Conservation (phyloP, 2,888 invertebrate genomes). For the Oscheius sp. region DNA sequence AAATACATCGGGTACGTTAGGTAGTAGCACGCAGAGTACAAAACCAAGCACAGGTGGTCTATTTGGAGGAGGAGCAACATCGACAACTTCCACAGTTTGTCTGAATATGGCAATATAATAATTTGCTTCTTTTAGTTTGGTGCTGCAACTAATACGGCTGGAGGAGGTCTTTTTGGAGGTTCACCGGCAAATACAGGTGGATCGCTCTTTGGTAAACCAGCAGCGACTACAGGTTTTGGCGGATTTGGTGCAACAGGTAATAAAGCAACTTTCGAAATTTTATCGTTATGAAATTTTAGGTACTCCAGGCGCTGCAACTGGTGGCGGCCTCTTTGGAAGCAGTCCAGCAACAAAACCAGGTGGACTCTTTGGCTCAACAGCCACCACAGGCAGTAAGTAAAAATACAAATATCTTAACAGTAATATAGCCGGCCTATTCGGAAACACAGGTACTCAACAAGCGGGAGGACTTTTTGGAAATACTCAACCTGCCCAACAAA, state of each 20-base stretch:
- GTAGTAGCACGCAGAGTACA: too few relatives aligned
- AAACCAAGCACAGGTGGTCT: too few relatives aligned
- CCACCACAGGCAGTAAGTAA: slow-evolving; percentile 27
- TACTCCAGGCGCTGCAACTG: slow-evolving; percentile 35
- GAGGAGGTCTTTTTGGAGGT: too few relatives aligned
- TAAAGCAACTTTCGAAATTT: neutral
- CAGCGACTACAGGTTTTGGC: neutral
- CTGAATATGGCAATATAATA: too few relatives aligned
- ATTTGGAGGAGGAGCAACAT: too few relatives aligned
- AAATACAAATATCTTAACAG: too few relatives aligned
- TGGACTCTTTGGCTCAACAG: slow-evolving; percentile 55
- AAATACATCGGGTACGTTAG: too few relatives aligned
- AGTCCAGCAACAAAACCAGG: slow-evolving; percentile 35
- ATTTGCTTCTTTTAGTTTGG: too few relatives aligned
- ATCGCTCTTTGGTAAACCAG: too few relatives aligned
- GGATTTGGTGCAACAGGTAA: slow-evolving; percentile 29
- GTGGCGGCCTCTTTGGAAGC: slow-evolving; percentile 52
- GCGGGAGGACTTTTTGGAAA: slow-evolving; percentile 38
- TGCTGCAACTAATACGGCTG: too few relatives aligned
- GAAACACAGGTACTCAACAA: slow-evolving; percentile 5
- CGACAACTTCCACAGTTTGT: too few relatives aligned
- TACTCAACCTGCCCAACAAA: slow-evolving; percentile 27
- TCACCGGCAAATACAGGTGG: too few relatives aligned
- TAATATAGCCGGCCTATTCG: slow-evolving; percentile 40
- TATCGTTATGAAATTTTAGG: neutral